Evolutionary conservation across 2,888 invertebrate genomes (phyloP).

Genomic region (Hoplodrina ambigua): DNA sequence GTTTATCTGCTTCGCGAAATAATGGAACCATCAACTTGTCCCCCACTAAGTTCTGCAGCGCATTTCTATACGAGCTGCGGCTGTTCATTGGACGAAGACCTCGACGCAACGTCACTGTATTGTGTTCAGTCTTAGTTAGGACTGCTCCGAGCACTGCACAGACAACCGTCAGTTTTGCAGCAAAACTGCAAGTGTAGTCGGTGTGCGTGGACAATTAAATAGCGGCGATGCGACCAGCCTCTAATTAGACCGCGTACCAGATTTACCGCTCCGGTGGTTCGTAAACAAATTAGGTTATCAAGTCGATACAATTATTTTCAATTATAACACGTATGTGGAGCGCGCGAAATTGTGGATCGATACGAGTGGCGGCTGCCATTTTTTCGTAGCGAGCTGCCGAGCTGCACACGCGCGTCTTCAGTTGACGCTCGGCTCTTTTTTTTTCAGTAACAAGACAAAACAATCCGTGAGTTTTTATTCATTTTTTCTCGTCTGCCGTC

Average conservation of each 20-base stretch:
- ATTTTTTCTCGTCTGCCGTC: slow-evolving; percentile 80
- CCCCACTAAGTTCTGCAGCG: slow-evolving; percentile 55
- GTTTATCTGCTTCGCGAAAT: slow-evolving; percentile 58
- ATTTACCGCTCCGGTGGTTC: slow-evolving; percentile 61
- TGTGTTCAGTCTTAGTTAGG: slow-evolving; percentile 16
- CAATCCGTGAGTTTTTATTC: slow-evolving; percentile 74
- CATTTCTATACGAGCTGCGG: slow-evolving; percentile 41
- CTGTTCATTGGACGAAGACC: slow-evolving; percentile 40
- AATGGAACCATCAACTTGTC: slow-evolving; percentile 65
- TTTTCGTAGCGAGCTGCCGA: slow-evolving; percentile 30
- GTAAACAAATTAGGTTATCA: slow-evolving; percentile 63
- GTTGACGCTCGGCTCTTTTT: slow-evolving; percentile 61
- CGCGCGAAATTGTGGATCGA: slow-evolving; percentile 57
- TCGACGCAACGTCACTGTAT: slow-evolving; percentile 38
- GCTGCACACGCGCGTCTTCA: slow-evolving; percentile 61
- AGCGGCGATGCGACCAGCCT: slow-evolving; percentile 37
- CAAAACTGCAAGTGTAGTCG: slow-evolving; percentile 31
- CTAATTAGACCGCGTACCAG: slow-evolving; percentile 59
- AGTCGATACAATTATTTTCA: slow-evolving; percentile 64
- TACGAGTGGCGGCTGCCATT: slow-evolving; percentile 43
- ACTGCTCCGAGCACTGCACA: slow-evolving; percentile 3
- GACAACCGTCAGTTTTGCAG: slow-evolving; percentile 11
- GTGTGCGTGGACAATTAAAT: slow-evolving; percentile 40
- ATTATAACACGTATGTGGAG: slow-evolving; percentile 55
- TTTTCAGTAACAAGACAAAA: slow-evolving; percentile 75